Base-by-base conservation (phyloP, 2,888 invertebrate genomes). In the Scaeva pyrastri region DNA sequence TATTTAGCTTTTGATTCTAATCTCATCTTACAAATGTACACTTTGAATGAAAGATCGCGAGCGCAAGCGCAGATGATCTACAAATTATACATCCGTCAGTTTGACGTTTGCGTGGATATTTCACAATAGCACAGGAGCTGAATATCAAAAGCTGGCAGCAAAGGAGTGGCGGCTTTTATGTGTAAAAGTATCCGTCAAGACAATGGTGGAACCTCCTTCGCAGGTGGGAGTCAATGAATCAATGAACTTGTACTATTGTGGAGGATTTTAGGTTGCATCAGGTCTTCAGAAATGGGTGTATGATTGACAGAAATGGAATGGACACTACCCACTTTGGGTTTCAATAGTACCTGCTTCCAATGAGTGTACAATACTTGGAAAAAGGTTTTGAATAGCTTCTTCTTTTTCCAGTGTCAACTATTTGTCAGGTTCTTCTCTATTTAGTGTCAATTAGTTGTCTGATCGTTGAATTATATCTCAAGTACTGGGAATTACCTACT, bases 1-100 rank as follows among this genome's bases (percentile, higher is more conserved):
- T 81, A 81, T 77, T 70, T 64, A n/a, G 66, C 68, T 26, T 48
- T 56, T 66, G 85, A 81, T 81, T 73, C 77, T 73, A 77, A 86
- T 86, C 85, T 77, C 55, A 48, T 39, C 75, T 58, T 45, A 21
- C 70, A 79, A 7, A 31, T 31, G 8, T 31, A 8, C 21, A 50
- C 14, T 75, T 84, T 70, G 64, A 71, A 58, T 23, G 64, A 10
- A 2, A n/a, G n/a, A n/a, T n/a, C 2, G 58, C 50, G n/a, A 45
- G 7, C 31, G 45, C 16, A n/a, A n/a, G 1, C 45, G n/a, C 16
- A 74, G 83, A 74, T 70, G 62, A 84, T 84, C 83, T 74, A 70
- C 83, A 80, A 85, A 85, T 85, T 85, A 72, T 68, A 80, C 39
- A 66, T 84, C 80, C 79, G 75, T 84, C 80, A 66, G 80, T 41